Percentiles rank a stretch among this genome's conserved stretches.
phyloP scores from a whole-genome alignment of 1,140 invertebrate species.

The Drosophila sucinea region DNA sequence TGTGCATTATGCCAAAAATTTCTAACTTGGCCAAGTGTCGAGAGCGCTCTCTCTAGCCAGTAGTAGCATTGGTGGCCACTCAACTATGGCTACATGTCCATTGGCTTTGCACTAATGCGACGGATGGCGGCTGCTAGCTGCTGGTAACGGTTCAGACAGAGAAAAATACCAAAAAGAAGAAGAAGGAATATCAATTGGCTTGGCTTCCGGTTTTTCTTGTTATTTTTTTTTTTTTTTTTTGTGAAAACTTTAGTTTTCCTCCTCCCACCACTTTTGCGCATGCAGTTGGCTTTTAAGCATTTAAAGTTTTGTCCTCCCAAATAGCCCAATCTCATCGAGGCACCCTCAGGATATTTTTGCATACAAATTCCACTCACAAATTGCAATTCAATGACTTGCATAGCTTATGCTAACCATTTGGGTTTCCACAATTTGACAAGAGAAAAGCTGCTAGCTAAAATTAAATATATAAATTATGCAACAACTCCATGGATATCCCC shows the following conservation, averaged over 20 bases:
- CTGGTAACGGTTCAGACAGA: constrained; percentile 25
- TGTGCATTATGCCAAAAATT: constrained; percentile 60
- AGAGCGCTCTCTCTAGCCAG: constrained; percentile 22
- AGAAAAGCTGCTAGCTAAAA: constrained; percentile 39
- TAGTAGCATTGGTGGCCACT: constrained; percentile 28
- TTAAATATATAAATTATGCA: constrained; percentile 72
- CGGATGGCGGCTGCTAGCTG: constrained; percentile 15
- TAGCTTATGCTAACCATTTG: constrained; percentile 68
- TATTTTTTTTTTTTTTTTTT: constrained; percentile 40
- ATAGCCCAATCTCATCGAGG: neutral
- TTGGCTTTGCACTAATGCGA: constrained; percentile 62
- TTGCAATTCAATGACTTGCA: constrained; percentile 61
- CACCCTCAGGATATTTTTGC: constrained; percentile 37
- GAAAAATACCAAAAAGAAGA: constrained; percentile 5
- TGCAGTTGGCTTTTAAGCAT: constrained; percentile 20
- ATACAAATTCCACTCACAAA: constrained; percentile 47
- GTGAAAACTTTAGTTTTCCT: constrained; percentile 33
- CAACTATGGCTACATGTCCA: constrained; percentile 50
- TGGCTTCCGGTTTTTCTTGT: constrained; percentile 6
- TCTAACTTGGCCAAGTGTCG: constrained; percentile 48
- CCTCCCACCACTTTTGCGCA: neutral
- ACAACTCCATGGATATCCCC: constrained; percentile 27
- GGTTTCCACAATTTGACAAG: constrained; percentile 62
- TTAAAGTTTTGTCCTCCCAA: constrained; percentile 56
- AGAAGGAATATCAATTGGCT: constrained; percentile 58